Evolutionary conservation across 2,113 vertebrate species (phyloP), one percentile per base, ranked within the genome.

Genomic region (Thryonomys swinderianus): DNA sequence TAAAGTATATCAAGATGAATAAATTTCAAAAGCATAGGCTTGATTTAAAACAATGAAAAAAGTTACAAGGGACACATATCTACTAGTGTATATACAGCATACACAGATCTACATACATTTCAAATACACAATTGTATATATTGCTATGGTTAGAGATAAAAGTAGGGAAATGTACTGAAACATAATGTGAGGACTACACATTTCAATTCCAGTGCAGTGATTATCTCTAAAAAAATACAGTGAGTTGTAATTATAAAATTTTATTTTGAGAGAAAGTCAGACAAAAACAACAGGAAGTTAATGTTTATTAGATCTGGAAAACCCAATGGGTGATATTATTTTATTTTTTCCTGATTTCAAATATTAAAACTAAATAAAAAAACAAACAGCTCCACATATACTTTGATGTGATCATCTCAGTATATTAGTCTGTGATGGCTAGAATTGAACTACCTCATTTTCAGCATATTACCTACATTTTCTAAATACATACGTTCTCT

Each of bases 361-460:
- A 84, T 87, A 84, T 92, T 87, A 90, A 91, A 92, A 55, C 42
- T 92, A 88, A 85, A 78, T 67, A 20, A 17, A 85, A 94, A 90
- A 83, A 85, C n/a, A 91, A 87, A 45, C 61, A 1, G 34, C 10
- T 83, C 25, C 25, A 30, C 2, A 76, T 25, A 13, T 57, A 62
- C 80, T 71, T 90, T 88, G 51, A 42, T 32, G 37, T 34, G 13
- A 3, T 48, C 27, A 67, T 53, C 21, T 23, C 3, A 73, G 2
- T 62, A 85, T n/a, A 16, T 30, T 64, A 64, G 9, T 16, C 17
- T 37, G 7, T 90, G 76, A 20, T 30, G 25, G 89, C n/a, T 30
- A 71, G 25, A 94, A 76, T 11, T 21, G 20, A 93, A 18, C 10
- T 89, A 3, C 20, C 7, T 69, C 87, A 1, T 34, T 83, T 25